Percentiles rank a stretch among this genome's conserved stretches.
Evolutionary conservation across 2,888 invertebrate genomes (phyloP).

Genomic region (Morpho achilles): DNA sequence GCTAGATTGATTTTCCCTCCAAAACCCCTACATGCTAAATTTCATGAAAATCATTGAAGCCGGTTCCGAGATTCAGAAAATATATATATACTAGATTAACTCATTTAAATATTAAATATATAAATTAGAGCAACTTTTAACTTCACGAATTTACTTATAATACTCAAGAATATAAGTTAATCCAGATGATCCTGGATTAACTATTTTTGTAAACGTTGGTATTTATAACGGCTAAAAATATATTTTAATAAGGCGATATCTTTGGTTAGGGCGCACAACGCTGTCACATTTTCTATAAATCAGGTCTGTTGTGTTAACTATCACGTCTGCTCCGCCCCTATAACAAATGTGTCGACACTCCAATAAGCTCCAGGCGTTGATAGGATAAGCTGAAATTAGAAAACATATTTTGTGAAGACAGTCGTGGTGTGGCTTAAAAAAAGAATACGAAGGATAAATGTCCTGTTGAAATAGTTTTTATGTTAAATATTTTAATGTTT

Average conservation of each 20-base stretch:
- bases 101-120: too few relatives aligned
- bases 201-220: not conserved
- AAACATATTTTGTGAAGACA: slow-evolving; percentile 31
- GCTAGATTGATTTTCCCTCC: too few relatives aligned
- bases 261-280: slow-evolving; percentile 8
- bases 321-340: slow-evolving; percentile 42
- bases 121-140: too few relatives aligned
- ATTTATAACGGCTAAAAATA: slow-evolving; percentile 7
- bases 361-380: slow-evolving; percentile 45
- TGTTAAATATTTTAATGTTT: too few relatives aligned
- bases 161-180: too few relatives aligned
- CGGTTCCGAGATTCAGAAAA: too few relatives aligned
- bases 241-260: slow-evolving; percentile 7
- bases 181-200: not conserved
- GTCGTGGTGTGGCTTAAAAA: not conserved
- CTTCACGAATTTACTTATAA: too few relatives aligned
- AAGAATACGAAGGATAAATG: slow-evolving; percentile 1
- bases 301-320: slow-evolving; percentile 58
- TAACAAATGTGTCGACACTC: slow-evolving; percentile 67
- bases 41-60: too few relatives aligned
- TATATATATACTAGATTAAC: too few relatives aligned
- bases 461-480: not conserved
- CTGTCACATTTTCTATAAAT: slow-evolving; percentile 55
- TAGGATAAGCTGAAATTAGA: slow-evolving; percentile 47
- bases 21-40: too few relatives aligned